phyloP scores from a whole-genome alignment of 1,140 invertebrate species.

The Goniozus legneri region DNA sequence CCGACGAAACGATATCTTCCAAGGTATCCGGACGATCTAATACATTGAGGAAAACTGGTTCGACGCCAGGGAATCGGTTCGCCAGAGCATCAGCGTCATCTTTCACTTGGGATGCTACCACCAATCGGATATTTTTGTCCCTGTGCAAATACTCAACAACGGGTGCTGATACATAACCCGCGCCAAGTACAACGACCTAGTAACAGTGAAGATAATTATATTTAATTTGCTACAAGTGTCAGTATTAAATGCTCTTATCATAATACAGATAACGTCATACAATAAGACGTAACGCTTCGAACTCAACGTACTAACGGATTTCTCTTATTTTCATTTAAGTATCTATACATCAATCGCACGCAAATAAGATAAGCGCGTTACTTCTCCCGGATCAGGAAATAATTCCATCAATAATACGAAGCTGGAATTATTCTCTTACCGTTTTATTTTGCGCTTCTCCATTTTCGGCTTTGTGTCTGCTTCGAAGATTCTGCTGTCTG shows the following conservation, averaged over 20 bases:
- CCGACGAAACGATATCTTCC: constrained; percentile 67
- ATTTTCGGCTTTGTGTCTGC: constrained; percentile 47
- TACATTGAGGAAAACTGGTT: constrained; percentile 80
- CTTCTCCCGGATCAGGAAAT: not conserved
- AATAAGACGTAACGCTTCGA: too few species aligned
- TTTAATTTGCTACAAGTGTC: too few species aligned
- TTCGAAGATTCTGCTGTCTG: constrained; percentile 55
- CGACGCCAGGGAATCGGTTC: constrained; percentile 72
- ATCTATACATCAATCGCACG: too few species aligned
- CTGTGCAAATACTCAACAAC: constrained; percentile 90
- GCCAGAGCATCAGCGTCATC: constrained; percentile 84
- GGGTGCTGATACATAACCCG: constrained; percentile 91
- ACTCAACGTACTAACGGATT: too few species aligned
- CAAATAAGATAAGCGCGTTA: not conserved
- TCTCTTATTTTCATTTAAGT: too few species aligned
- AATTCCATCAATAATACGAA: not conserved
- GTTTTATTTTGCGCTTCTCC: constrained; percentile 26
- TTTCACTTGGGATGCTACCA: constrained; percentile 84
- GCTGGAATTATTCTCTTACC: constrained; percentile 14
- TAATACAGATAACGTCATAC: too few species aligned
- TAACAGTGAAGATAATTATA: constrained; percentile 4
- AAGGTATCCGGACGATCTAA: constrained; percentile 68
- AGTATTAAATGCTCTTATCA: too few species aligned
- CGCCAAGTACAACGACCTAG: constrained; percentile 87
- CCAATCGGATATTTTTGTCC: constrained; percentile 76